phyloP scores from a whole-genome alignment of 2,113 vertebrate species.

The Theristicus caerulescens region DNA sequence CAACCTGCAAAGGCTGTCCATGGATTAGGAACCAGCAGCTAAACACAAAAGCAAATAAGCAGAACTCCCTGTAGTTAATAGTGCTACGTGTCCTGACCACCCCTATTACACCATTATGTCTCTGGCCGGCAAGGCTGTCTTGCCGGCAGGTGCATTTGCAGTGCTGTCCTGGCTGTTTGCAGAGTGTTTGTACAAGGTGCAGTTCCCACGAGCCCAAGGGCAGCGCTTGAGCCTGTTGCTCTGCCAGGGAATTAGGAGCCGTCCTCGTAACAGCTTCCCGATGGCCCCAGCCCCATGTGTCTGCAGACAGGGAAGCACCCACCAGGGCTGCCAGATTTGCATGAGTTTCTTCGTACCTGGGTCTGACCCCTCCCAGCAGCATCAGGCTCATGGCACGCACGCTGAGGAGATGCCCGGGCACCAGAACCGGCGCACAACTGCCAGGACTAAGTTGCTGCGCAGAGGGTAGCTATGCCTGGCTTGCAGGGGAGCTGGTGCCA shows the following conservation, averaged over 20 bases:
- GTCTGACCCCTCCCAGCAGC: neutral
- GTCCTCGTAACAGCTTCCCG: neutral
- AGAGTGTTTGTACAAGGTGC: neutral
- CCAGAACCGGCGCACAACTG: neutral
- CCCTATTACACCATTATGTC: neutral
- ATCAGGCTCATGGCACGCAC: neutral
- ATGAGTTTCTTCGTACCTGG: neutral
- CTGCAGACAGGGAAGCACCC: neutral
- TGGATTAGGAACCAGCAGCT: neutral
- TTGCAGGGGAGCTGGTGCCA: neutral
- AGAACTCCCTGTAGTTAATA: neutral
- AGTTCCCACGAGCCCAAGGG: neutral
- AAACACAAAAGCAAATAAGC: neutral
- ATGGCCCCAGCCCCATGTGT: neutral
- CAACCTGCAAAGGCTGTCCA: neutral
- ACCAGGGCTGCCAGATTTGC: neutral
- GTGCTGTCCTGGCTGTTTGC: neutral
- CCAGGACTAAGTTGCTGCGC: neutral
- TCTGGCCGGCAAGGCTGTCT: neutral
- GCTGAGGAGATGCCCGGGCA: neutral
- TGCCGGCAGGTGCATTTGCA: neutral
- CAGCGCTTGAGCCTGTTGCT: neutral
- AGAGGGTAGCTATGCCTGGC: neutral
- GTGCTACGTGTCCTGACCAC: neutral
- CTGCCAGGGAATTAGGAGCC: neutral